phyloP scores from a whole-genome alignment of 2,888 invertebrate species.

The Tenthredo notha region DNA sequence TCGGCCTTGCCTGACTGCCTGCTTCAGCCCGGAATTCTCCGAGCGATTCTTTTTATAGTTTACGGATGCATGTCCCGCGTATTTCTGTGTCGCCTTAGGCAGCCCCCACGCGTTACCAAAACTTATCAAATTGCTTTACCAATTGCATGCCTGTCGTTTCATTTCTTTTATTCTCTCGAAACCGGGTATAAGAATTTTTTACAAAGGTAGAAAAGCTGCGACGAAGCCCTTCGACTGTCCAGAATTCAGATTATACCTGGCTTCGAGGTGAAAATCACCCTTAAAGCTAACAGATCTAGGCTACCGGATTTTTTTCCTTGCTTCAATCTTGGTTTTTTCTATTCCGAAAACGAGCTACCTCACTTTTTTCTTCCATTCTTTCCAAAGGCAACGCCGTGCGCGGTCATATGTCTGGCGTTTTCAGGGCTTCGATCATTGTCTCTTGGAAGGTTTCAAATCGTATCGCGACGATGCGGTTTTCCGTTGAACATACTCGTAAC shows the following conservation, averaged over 20 bases:
- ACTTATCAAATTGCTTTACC: not conserved
- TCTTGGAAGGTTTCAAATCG: slow-evolving; percentile 44
- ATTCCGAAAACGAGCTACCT: slow-evolving; percentile 15
- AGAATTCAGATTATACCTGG: not conserved
- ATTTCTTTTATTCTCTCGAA: not conserved
- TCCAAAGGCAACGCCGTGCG: not conserved
- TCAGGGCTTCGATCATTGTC: slow-evolving; percentile 13
- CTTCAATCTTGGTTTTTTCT: not conserved
- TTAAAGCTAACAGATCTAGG: not conserved
- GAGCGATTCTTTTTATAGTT: slow-evolving; percentile 35
- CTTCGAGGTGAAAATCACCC: not conserved
- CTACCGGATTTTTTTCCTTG: not conserved
- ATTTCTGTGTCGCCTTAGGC: slow-evolving; percentile 26
- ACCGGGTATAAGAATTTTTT: not conserved
- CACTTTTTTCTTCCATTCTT: not conserved
- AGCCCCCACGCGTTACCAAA: not conserved
- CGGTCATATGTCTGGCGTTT: slow-evolving; percentile 28
- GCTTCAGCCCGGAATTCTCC: slow-evolving; percentile 30
- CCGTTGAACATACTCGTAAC: not conserved
- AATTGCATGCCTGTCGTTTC: not conserved
- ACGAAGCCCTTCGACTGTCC: not conserved
- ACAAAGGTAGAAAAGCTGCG: not conserved
- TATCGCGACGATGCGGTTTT: not conserved
- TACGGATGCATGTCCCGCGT: slow-evolving; percentile 36
- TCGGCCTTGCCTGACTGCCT: slow-evolving; percentile 36